Evolutionary conservation across 2,888 invertebrate species (phyloP), one percentile per base, ranked within the genome.

Genomic region (Scelioninae gen. 1): DNA sequence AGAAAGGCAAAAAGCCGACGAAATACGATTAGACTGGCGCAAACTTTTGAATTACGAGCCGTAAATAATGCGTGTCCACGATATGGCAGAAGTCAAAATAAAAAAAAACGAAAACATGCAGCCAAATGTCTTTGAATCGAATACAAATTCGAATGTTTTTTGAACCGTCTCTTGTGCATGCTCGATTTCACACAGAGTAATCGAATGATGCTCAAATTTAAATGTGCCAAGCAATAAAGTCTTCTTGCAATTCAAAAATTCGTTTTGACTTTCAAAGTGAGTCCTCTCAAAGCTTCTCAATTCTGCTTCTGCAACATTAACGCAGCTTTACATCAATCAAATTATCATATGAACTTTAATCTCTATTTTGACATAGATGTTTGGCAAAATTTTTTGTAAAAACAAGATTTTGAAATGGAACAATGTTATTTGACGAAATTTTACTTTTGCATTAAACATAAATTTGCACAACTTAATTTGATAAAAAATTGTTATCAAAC

Each of bases 201-300:
- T 91, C 90, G 90, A 90, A 89, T 90, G 89, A 90, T 90, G 90
- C 89, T 90, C 88, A 89, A 88, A 91, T 91, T 91, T 89, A 90
- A 91, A 91, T 89, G 89, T 86, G 85, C 82, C 80, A 83, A 84
- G 89, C 89, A 89, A 90, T 90, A 90, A 90, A 91, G 87, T 88
- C 88, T 89, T 90, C 34, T 89, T 89, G 89, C 87, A 90, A 89
- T 89, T 89, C 87, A 85, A 88, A 62, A 90, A 89, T 89, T 89
- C 88, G 88, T 90, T 91, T 90, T 90, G 90, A 91, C 89, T 90
- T 90, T 88, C 88, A 90, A 85, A 86, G 81, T 63, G 60, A 75
- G 53, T 83, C 15, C 69, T 45, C 63, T 80, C 63, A 68, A 23
- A 23, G 23, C 23, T 56, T n/a, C 45, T 38, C 8, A 8, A 6